phyloP scores from a whole-genome alignment of 2,113 vertebrate genomes.

The Lagenorhynchus albirostris region DNA sequence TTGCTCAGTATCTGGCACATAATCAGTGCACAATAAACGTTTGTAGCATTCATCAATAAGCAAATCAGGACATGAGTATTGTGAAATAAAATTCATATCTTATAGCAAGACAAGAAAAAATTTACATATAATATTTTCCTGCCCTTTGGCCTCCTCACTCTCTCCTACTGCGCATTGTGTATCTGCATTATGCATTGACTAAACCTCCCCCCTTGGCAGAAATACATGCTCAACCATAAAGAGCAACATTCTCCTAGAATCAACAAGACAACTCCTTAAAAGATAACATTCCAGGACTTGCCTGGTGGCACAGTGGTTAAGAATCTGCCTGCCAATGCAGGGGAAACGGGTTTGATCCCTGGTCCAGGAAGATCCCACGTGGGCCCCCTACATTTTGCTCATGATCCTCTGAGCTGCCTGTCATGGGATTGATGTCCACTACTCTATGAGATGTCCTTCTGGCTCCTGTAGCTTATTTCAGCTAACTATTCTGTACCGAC shows the following conservation, averaged over 20 bases:
- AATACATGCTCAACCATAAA: not conserved
- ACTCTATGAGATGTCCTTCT: constrained; percentile 85
- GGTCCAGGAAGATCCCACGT: too few relatives aligned
- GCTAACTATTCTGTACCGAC: constrained; percentile 82
- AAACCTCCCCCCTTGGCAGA: not conserved
- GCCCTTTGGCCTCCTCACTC: not conserved
- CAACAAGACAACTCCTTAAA: not conserved
- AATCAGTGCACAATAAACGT: not conserved
- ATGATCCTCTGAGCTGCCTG: constrained; percentile 85
- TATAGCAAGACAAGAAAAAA: not conserved
- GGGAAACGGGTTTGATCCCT: too few relatives aligned
- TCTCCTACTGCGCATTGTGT: not conserved
- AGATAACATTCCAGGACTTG: not conserved
- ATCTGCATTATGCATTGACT: not conserved
- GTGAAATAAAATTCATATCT: not conserved
- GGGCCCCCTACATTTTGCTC: constrained; percentile 82
- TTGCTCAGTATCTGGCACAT: not conserved
- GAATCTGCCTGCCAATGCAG: too few relatives aligned
- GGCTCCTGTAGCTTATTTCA: constrained; percentile 85
- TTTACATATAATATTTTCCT: not conserved
- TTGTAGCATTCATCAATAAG: not conserved
- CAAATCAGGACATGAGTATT: not conserved
- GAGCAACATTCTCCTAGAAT: not conserved
- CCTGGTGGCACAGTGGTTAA: too few relatives aligned
- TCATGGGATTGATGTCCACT: constrained; percentile 78